Base-by-base conservation (phyloP, 2,888 invertebrate genomes). In the Amphimallon solstitiale region DNA sequence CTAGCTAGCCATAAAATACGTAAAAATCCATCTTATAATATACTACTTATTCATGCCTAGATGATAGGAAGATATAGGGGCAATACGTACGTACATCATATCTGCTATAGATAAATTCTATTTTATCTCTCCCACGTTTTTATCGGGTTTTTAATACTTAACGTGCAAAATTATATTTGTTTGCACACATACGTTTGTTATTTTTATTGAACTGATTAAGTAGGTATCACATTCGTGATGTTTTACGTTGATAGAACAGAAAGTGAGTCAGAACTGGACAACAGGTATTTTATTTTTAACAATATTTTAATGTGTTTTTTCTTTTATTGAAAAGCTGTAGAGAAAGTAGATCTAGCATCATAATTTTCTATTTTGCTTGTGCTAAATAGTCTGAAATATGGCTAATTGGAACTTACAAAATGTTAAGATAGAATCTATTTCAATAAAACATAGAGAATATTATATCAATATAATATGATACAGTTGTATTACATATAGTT, bases 191-290 rank as follows among this genome's bases (percentile, higher is more conserved):
- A 23, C 15, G 2, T 51, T 35, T 34, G 10, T 10, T 0, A 15
- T 15, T 51, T 35, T 35, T 35, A 17, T 51, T 48, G n/a, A 29
- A 49, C 14, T 1, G 29, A 29, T 14, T 9, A 17, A 51, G 7
- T 14, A n/a, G n/a, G n/a, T n/a, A n/a, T n/a, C n/a, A n/a, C n/a
- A 17, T 17, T 34, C 7, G n/a, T 2, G 3, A 51, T 51, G 51
- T 35, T 15, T 35, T 51, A 51, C 51, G n/a, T 15, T 2, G 51
- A 51, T 5, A 10, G 1, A 9, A 14, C 35, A 9, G 51, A 51
- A 51, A 51, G 15, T 10, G 51, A 51, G 10, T 51, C 51, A 17
- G 51, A 51, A 17, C 17, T 15, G 5, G 46, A 46, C 5, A 51
- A 34, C 15, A 35, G 51, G 51, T 51, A 17, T 35, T 14, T 34